Conservation (phyloP, 2,113 vertebrate species). For the Myrmecophaga tridactyla region DNA sequence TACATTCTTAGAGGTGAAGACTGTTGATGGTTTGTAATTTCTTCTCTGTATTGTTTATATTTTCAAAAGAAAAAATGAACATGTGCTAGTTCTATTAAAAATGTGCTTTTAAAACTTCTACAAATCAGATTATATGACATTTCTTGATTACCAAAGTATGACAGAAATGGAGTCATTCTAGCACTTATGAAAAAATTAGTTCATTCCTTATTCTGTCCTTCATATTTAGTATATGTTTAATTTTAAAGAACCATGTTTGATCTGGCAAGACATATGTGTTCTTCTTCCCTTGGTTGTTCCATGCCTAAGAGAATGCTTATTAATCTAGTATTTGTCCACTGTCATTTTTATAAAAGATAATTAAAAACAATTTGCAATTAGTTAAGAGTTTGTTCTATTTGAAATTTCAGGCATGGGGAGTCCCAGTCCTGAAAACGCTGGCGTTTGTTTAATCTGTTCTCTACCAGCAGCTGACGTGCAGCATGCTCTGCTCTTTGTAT, state of each 20-base stretch:
- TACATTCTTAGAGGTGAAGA: not conserved
- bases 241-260: not conserved
- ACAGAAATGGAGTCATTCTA: not conserved
- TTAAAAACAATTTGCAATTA: constrained; percentile 63
- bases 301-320: not conserved
- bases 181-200: not conserved
- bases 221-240: not conserved
- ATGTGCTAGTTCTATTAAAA: not conserved
- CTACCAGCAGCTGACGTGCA: constrained; percentile 53
- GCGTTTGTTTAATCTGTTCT: constrained; percentile 46
- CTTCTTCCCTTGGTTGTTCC: not conserved
- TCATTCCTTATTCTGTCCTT: constrained; percentile 13
- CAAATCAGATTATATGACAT: not conserved
- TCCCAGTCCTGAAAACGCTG: constrained; percentile 36
- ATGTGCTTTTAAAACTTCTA: not conserved
- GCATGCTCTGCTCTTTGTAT: constrained; percentile 29
- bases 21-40: not conserved
- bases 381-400: constrained; percentile 51
- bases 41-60: not conserved
- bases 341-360: constrained; percentile 20
- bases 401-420: constrained; percentile 31
- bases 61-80: not conserved
- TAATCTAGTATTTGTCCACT: not conserved
- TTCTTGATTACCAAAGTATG: not conserved
- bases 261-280: not conserved